A percentile compares a stretch with the other conserved stretches of the same genome.
These are phyloP conservation scores for Amaurobius ferox DNA, from an alignment of 2,888 invertebrate genomes.

Conservation along the genomic window DNA sequence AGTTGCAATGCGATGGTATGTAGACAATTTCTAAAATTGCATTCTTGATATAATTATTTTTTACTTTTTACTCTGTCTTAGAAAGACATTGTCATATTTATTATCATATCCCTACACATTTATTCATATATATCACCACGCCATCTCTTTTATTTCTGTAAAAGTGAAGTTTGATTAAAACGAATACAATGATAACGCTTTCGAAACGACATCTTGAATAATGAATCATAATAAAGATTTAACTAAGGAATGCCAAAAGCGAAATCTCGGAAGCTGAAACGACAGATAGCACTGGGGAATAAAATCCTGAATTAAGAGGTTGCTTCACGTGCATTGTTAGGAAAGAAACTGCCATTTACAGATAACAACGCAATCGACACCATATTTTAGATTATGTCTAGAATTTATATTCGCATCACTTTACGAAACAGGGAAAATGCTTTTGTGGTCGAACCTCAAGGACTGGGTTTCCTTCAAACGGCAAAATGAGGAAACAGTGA, in stretches of 20 bases:
- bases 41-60: too few species aligned
- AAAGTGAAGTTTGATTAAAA: neutral
- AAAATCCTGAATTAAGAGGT: neutral
- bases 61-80: too few species aligned
- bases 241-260: neutral
- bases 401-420: conserved; percentile 15
- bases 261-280: neutral
- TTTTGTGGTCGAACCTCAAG: conserved; percentile 21
- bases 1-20: too few species aligned
- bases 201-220: neutral
- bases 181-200: neutral
- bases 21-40: too few species aligned
- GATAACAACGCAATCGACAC: conserved; percentile 5
- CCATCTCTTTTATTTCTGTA: neutral
- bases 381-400: conserved; percentile 8
- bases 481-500: neutral
- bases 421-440: neutral
- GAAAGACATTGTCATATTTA: too few species aligned
- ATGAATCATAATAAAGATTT: neutral
- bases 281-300: too few species aligned
- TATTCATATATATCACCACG: neutral
- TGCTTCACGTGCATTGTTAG: neutral
- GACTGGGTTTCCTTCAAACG: conserved; percentile 3
- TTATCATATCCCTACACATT: too few species aligned
- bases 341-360: neutral